Base-by-base conservation (phyloP, 2,113 vertebrate species). In the Tragelaphus buxtoni region DNA sequence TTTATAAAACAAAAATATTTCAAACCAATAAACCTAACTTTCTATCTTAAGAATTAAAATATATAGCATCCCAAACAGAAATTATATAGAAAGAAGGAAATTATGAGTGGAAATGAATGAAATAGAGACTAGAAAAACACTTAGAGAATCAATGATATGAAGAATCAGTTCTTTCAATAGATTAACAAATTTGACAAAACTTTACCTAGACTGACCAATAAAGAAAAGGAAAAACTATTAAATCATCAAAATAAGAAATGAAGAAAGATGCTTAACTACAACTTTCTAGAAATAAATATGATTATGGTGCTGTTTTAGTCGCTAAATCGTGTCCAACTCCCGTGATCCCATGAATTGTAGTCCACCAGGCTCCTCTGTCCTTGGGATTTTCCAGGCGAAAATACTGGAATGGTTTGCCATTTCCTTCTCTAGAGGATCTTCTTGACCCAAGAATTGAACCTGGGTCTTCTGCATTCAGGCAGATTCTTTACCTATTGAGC, bases 301-400 rank as follows among this genome's bases (percentile, higher is more conserved):
- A 35, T 22, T 39, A 35, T 69, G 65, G n/a, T 39, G 18, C n/a
- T 69, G n/a, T 10, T 39, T 69, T 69, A 69, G 65, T 69, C 0
- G 0, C 18, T 35, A 69, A 69, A 2, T 69, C 1, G 0, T 69
- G 9, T 69, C 65, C 20, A 22, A 69, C 4, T 22, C 65, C 22
- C 11, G 2, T 69, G 18, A 22, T 20, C 9, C 18, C 18, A 69
- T 35, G 4, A 35, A 69, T 35, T 35, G n/a, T 39, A 69, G 65
- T 39, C 65, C 18, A 69, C n/a, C n/a, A 11, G 8, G 9, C 4
- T 35, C 18, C 18, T 69, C 65, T 69, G 18, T 39, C 9, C 65
- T 35, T 69, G n/a, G n/a, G 65, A 69, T 69, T 22, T 39, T 35
- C 65, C 65, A 69, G 35, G 65, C n/a, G 39, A 6, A 18, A 69